phyloP scores from a whole-genome alignment of 2,888 invertebrate species.

The Diachrysia chrysitis region DNA sequence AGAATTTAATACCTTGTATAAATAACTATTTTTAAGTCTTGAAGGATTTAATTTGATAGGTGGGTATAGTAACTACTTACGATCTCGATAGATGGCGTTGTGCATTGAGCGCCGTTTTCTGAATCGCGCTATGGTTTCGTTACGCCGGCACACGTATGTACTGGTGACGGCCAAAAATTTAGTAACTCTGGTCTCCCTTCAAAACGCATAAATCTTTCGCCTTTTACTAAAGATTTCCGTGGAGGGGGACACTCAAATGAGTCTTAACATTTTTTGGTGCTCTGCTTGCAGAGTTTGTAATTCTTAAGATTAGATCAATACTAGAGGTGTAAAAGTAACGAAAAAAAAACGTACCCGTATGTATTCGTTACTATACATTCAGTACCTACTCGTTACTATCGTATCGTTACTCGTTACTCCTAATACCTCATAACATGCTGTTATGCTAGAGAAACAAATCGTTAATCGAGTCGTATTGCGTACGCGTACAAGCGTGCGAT shows the following conservation, averaged over 20 bases:
- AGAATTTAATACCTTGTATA: too few species aligned
- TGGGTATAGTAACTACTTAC: background rate
- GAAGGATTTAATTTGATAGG: background rate
- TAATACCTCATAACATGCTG: too few species aligned
- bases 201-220: slow-evolving; percentile 93
- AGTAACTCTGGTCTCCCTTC: slow-evolving; percentile 90
- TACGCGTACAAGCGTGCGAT: too few species aligned
- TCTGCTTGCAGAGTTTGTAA: slow-evolving; percentile 30
- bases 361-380: too few species aligned
- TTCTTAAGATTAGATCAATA: too few species aligned
- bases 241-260: slow-evolving; percentile 93
- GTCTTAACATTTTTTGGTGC: slow-evolving; percentile 80
- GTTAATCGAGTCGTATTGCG: too few species aligned
- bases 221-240: slow-evolving; percentile 95
- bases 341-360: too few species aligned
- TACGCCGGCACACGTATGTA: background rate
- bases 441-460: too few species aligned
- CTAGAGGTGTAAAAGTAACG: too few species aligned
- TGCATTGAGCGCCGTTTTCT: slow-evolving; percentile 7
- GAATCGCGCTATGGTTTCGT: slow-evolving; percentile 41
- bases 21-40: too few species aligned
- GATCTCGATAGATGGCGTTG: slow-evolving; percentile 39
- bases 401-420: too few species aligned
- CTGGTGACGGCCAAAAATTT: background rate
- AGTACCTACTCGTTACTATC: too few species aligned